Base-by-base conservation (phyloP, 2,113 vertebrate species). In the Alces alces region DNA sequence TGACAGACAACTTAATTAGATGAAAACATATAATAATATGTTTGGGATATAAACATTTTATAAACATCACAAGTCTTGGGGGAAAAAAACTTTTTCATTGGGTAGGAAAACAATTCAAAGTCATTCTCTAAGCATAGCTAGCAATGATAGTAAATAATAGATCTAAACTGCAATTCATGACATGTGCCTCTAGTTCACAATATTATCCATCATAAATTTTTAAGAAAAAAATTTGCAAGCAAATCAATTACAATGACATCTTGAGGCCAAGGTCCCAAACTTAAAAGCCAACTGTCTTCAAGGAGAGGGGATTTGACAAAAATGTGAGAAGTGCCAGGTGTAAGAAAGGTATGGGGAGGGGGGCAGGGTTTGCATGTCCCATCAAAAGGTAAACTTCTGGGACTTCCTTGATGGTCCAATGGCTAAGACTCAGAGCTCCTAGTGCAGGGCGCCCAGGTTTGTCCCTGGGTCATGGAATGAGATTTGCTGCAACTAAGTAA, bases 1-100 rank as follows among this genome's bases (percentile, higher is more conserved):
- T 83, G 84, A 80, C 52, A 87, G 60, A 39, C 80, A 94, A 66
- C 3, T 39, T 78, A 96, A 88, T 93, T 93, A 97, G 95, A 91
- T 11, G 39, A 95, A 94, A 94, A 85, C n/a, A 90, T 39, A 96
- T 13, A 58, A 91, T 27, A 87, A 88, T 10, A 47, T 39, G 4
- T 43, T 60, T 93, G 73, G 58, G 23, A 54, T 43, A 79, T 54
- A 83, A 96, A 55, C 43, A 85, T 58, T 86, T 97, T 84, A 93
- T 70, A 92, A 97, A 94, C 47, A 93, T 52, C 61, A 93, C 6
- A 91, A 45, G 14, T 60, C 33, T 39, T 70, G 58, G 61, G 33
- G 79, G 79, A 88, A 57, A 88, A 64, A 39, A 15, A 7, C 9
- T 23, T 79, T 86, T 61, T 64, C 66, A 93, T 23, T 93, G 30